phyloP scores from a whole-genome alignment of 1,140 invertebrate species.

The Drosophila aff. region DNA sequence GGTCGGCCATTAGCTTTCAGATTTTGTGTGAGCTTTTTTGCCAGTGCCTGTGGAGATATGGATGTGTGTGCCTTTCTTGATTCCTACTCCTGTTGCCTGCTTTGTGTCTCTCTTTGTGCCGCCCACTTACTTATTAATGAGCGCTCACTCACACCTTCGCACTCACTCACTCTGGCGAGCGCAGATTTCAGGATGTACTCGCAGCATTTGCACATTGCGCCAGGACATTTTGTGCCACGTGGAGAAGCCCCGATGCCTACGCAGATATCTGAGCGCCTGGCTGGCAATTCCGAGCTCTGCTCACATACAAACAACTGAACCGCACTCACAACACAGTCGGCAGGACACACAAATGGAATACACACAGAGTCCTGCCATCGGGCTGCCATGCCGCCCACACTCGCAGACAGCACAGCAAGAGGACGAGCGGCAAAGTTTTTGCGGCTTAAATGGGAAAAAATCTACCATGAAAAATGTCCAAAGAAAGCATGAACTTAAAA shows the following conservation, averaged over 20 bases:
- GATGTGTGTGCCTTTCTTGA: slow-evolving; percentile 10
- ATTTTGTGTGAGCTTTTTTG: slow-evolving; percentile 65
- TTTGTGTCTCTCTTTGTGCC: slow-evolving; percentile 35
- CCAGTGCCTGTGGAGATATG: slow-evolving; percentile 28
- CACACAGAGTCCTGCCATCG: slow-evolving; percentile 6
- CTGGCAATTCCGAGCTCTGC: slow-evolving; percentile 45
- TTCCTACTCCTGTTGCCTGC: slow-evolving; percentile 27
- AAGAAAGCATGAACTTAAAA: not conserved
- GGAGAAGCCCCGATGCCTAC: slow-evolving; percentile 39
- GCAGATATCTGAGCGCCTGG: slow-evolving; percentile 68
- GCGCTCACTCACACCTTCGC: slow-evolving; percentile 17
- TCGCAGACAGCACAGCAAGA: slow-evolving; percentile 20
- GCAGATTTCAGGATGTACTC: slow-evolving; percentile 26
- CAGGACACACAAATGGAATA: slow-evolving; percentile 18
- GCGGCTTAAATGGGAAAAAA: slow-evolving; percentile 51
- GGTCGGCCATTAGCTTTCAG: slow-evolving; percentile 68
- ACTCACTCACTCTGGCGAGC: slow-evolving; percentile 10
- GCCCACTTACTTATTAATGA: slow-evolving; percentile 61
- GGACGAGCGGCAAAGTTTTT: slow-evolving; percentile 44
- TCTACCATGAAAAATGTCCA: not conserved
- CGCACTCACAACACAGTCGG: slow-evolving; percentile 20
- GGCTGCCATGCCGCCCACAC: slow-evolving; percentile 4
- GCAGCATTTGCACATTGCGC: slow-evolving; percentile 40
- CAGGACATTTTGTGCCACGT: slow-evolving; percentile 25
- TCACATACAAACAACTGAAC: slow-evolving; percentile 55